Conservation (phyloP, 2,113 vertebrate species). For the Vanacampus margaritifer region DNA sequence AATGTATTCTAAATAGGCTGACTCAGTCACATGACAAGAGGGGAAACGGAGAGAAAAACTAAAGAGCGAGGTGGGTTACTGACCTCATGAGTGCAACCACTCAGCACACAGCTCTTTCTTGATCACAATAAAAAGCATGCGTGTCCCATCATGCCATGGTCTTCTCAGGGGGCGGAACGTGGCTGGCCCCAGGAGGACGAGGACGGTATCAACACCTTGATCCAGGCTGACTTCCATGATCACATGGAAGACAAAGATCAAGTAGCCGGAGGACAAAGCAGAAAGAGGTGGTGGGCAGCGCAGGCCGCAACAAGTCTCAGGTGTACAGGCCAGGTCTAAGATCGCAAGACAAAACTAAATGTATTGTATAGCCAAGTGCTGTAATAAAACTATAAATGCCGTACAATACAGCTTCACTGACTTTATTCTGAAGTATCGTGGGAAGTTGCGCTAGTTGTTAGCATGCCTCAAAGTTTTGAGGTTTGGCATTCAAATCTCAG, state of each 20-base stretch:
- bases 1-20: slow-evolving; percentile 12
- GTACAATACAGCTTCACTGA: neutral
- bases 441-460: neutral
- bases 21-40: slow-evolving; percentile 7
- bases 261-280: slow-evolving; percentile 84
- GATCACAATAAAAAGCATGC: neutral
- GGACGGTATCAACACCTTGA: slow-evolving; percentile 88
- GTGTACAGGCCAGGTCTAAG: too few species aligned
- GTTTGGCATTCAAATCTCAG: too few species aligned
- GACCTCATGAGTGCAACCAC: slow-evolving; percentile 27
- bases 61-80: slow-evolving; percentile 14
- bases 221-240: slow-evolving; percentile 94
- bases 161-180: slow-evolving; percentile 81
- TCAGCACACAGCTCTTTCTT: neutral
- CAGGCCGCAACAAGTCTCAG: slow-evolving; percentile 35
- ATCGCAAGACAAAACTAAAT: too few species aligned
- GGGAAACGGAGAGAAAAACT: slow-evolving; percentile 7
- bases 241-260: slow-evolving; percentile 99
- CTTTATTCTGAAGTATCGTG: neutral
- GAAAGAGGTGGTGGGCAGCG: slow-evolving; percentile 82
- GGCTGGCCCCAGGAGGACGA: slow-evolving; percentile 86
- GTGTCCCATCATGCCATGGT: neutral
- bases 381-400: too few species aligned
- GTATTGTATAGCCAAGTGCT: neutral
- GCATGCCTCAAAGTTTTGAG: too few species aligned